Conservation (phyloP, 2,888 invertebrate genomes). For the Antitype chi region DNA sequence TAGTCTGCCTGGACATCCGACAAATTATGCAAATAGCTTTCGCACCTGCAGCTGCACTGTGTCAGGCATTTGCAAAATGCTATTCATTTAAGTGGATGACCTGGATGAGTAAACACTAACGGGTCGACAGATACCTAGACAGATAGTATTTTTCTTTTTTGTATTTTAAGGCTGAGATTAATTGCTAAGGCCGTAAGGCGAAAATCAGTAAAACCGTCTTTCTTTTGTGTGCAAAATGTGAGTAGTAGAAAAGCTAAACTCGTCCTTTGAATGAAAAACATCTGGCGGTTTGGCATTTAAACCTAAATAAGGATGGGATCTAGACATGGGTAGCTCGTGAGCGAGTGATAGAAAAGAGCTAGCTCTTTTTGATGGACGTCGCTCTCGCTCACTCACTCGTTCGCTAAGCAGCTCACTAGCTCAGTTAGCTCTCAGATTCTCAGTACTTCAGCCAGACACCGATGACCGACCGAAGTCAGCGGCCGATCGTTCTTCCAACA, state of each 20-base stretch:
- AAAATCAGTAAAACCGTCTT: neutral
- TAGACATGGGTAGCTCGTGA: too few species aligned
- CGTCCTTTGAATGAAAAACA: neutral
- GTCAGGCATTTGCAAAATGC: conserved; percentile 6
- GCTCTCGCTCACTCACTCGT: too few species aligned
- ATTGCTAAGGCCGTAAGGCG: neutral
- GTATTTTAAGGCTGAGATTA: neutral
- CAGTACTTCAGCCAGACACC: too few species aligned
- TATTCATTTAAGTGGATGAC: neutral
- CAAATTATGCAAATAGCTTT: conserved; percentile 6
- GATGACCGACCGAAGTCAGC: too few species aligned
- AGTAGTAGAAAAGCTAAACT: neutral
- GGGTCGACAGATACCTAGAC: neutral
- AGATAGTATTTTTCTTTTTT: neutral
- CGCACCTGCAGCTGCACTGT: conserved; percentile 10
- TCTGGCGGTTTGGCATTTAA: neutral
- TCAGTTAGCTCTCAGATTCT: too few species aligned
- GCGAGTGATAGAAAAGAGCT: too few species aligned
- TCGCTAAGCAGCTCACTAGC: too few species aligned
- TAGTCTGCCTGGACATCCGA: conserved; percentile 13
- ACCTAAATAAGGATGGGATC: neutral
- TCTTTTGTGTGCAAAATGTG: neutral
- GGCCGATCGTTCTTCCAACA: too few species aligned
- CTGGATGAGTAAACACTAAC: neutral
- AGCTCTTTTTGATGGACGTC: too few species aligned